Base-by-base conservation (phyloP, 2,113 vertebrate species). In the Rhinoderma darwinii region DNA sequence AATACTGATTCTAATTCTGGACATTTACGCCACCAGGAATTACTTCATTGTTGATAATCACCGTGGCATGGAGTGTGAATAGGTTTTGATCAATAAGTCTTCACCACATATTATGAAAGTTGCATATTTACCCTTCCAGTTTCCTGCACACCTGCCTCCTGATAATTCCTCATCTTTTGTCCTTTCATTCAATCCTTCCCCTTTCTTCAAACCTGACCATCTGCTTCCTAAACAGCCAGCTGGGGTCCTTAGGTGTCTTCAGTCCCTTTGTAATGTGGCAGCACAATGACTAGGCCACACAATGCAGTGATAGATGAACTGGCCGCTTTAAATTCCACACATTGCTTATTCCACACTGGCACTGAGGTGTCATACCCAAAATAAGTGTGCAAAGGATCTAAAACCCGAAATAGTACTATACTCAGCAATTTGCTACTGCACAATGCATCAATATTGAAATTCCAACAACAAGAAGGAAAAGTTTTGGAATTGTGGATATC, bases 211-310 rank as follows among this genome's bases (percentile, higher is more conserved):
- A 74, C 78, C 66, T 87, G 51, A 47, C 78, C 85, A 87, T 87
- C 85, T 87, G 85, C 78, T 87, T 87, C 51, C 77, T 66, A 79
- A 72, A 59, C 54, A 44, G 85, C 78, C 85, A 87, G 85, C 85
- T 87, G 85, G 51, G 50, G 37, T 61, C 47, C 61, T 82, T 56
- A 87, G 85, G 78, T 87, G 85, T 81, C 85, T 82, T 10, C 47
- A 82, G 5, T 44, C 66, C 54, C 51, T 80, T 86, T 86, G 76
- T 86, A 43, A 61, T n/a, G n/a, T n/a, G n/a, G n/a, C 81, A 74
- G 56, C 68, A 82, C 50, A 87, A 86, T 51, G 39, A 66, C 35
- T 63, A 54, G 14, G 22, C 30, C 27, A 56, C 54, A 70, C 74
- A 80, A 68, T 74, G 37, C 82, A 37, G 44, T 83, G 63, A 83